A percentile compares a stretch with the other conserved stretches of the same genome.
phyloP scores from a whole-genome alignment of 2,888 invertebrate genomes.

The Belgica antarctica region DNA sequence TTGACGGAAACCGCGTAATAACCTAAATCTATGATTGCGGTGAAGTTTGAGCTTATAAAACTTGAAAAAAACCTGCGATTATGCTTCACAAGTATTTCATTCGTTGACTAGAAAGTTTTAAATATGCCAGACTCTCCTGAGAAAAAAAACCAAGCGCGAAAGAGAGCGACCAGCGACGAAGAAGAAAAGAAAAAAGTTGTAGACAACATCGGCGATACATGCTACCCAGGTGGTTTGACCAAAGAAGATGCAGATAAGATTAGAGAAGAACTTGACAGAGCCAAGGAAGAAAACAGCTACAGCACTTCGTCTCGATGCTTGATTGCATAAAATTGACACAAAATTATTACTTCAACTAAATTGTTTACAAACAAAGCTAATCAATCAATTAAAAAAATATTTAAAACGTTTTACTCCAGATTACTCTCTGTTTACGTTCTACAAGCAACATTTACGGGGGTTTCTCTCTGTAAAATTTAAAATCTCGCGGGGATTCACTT shows the following conservation, averaged over 20 bases:
- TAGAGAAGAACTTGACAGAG: conserved; percentile 26
- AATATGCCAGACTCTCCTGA: conserved; percentile 9
- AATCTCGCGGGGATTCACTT: too few relatives aligned
- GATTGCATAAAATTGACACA: too few relatives aligned
- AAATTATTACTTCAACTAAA: too few relatives aligned
- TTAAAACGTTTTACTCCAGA: too few relatives aligned
- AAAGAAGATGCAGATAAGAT: conserved; percentile 1
- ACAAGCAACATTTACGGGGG: too few relatives aligned
- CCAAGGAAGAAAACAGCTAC: conserved; percentile 12
- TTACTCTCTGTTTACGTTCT: too few relatives aligned
- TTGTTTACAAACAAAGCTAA: too few relatives aligned
- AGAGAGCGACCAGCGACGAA: neutral
- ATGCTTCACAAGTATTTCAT: neutral
- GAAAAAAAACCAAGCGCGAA: neutral
- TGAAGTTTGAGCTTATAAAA: neutral
- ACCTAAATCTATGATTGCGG: neutral
- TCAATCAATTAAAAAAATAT: too few relatives aligned
- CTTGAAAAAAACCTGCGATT: neutral
- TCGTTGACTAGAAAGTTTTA: neutral
- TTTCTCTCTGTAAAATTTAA: too few relatives aligned
- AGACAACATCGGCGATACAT: neutral
- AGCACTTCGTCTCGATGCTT: conserved; percentile 20
- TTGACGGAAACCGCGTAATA: neutral
- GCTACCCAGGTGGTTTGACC: conserved; percentile 19
- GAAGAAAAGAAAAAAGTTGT: neutral